Evolutionary conservation across 2,797 vertebrate species (phyloP).

Genomic region (Mionectes olivaceus): DNA sequence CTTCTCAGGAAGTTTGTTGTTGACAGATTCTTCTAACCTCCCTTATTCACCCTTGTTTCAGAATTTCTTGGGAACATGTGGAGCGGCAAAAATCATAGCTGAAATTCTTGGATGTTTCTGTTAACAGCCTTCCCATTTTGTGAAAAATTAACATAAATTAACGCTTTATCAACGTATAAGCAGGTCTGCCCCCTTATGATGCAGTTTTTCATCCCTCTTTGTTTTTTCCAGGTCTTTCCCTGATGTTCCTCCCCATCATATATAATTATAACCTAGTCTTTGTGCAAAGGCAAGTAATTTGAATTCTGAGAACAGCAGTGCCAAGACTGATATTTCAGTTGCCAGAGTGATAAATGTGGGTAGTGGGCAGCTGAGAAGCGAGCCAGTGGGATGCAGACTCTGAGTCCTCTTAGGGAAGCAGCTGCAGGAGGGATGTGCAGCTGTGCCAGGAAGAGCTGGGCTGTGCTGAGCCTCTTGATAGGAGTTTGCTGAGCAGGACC

Average conservation of each 20-base stretch:
- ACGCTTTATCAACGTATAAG: not conserved
- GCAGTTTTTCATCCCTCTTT: not conserved
- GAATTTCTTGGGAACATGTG: not conserved
- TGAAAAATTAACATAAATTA: not conserved
- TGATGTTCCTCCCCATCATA: not conserved
- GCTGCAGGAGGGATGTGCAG: not conserved
- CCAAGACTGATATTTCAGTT: not conserved
- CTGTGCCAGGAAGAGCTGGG: not conserved
- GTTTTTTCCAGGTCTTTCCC: not conserved
- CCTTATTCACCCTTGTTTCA: not conserved
- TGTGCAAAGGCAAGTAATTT: not conserved
- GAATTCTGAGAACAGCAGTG: not conserved
- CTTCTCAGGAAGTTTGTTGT: not conserved
- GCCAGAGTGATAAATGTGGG: not conserved
- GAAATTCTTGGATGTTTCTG: not conserved
- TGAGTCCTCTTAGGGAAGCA: not conserved
- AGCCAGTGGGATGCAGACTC: rapidly evolving
- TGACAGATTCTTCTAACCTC: not conserved
- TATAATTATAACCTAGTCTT: not conserved
- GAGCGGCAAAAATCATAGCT: not conserved
- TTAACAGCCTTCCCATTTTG: not conserved
- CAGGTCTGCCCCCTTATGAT: not conserved
- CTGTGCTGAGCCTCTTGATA: rapidly evolving
- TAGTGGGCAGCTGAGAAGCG: not conserved
- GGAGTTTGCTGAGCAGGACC: not conserved